Percentiles rank a stretch among this genome's conserved stretches.
Conservation (phyloP, 2,797 vertebrate genomes). For the Sardinella longiceps region DNA sequence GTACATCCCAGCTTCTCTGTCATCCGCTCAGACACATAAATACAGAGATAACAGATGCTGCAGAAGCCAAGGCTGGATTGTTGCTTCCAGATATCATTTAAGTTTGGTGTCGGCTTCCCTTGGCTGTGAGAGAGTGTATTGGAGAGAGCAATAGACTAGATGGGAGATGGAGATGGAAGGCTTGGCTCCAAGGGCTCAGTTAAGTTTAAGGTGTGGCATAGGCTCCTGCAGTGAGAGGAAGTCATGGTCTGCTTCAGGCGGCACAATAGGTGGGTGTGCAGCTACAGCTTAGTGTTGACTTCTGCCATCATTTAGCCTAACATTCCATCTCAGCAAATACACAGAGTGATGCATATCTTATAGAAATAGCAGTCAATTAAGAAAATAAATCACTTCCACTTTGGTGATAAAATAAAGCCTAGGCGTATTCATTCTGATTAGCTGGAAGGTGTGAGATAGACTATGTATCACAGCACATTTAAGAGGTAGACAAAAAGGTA, state of each 20-base stretch:
- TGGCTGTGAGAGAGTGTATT: constrained; percentile 30
- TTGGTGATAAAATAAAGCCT: neutral
- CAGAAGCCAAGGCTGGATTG: constrained; percentile 43
- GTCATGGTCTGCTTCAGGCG: neutral
- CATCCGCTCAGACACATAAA: constrained; percentile 56
- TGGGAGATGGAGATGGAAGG: neutral
- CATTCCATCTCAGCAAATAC: neutral
- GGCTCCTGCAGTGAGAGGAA: neutral
- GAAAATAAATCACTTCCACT: neutral
- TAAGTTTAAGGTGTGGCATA: neutral
- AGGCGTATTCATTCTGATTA: no score
- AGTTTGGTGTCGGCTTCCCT: constrained; percentile 6
- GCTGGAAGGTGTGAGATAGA: no score
- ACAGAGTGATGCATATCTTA: neutral
- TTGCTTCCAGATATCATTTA: constrained; percentile 45
- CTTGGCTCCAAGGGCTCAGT: constrained; percentile 20
- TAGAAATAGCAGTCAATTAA: neutral
- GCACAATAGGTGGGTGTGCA: neutral
- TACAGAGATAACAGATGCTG: constrained; percentile 42
- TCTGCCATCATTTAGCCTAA: neutral
- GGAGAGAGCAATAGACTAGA: neutral
- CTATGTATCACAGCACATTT: no score
- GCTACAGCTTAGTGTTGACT: neutral
- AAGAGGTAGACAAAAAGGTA: no score
- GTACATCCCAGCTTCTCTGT: constrained; percentile 48